A percentile compares a stretch with the other conserved stretches of the same genome.
Conservation (phyloP, 2,888 invertebrate genomes). For the Drosophila robusta region DNA sequence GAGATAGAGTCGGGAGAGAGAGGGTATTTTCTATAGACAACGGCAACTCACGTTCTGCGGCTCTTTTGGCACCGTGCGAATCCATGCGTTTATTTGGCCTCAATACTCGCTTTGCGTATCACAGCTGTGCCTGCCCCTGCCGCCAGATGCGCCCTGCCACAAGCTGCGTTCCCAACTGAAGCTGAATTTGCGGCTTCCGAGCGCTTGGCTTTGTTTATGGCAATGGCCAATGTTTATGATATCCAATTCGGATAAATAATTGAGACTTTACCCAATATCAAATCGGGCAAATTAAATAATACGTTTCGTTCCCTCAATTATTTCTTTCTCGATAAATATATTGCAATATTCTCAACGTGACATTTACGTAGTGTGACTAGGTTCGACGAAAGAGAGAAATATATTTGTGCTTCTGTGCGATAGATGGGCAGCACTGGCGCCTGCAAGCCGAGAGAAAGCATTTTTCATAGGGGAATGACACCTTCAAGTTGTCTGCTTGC, state of each 20-base stretch:
- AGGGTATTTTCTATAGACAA: no score
- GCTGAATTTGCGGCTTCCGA: neutral
- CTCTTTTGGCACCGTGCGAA: slow-evolving; percentile 31
- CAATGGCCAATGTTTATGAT: slow-evolving; percentile 23
- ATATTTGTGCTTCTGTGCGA: neutral
- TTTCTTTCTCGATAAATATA: neutral
- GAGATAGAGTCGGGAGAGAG: neutral
- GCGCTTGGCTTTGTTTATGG: slow-evolving; percentile 24
- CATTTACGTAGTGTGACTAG: neutral
- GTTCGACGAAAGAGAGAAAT: neutral
- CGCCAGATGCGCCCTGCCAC: neutral
- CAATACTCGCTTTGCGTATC: neutral
- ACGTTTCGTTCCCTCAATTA: neutral
- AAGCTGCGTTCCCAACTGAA: neutral
- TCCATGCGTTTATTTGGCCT: slow-evolving; percentile 17
- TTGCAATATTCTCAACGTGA: neutral
- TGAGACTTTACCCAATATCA: neutral
- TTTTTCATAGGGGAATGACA: slow-evolving; percentile 11
- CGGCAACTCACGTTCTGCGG: slow-evolving; percentile 26
- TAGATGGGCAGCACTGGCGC: slow-evolving; percentile 38
- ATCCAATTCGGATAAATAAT: slow-evolving; percentile 2
- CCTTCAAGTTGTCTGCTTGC: neutral
- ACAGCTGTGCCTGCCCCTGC: neutral
- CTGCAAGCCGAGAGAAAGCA: neutral
- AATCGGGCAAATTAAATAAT: neutral